Base-by-base conservation (phyloP, 2,797 vertebrate genomes). In the Xenopus petersii region DNA sequence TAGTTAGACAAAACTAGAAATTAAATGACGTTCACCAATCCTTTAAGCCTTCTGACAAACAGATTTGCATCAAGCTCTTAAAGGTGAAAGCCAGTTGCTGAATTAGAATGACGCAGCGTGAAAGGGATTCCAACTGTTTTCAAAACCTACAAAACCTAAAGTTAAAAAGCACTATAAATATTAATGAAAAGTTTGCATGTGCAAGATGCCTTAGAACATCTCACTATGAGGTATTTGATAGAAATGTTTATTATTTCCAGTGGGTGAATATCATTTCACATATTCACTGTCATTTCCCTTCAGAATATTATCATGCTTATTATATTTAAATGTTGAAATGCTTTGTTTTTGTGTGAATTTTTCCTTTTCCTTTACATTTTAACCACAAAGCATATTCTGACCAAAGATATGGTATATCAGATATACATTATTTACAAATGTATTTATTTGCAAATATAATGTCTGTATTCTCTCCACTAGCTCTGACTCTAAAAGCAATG, bases 131-230 rank as follows among this genome's bases (percentile, higher is more conserved):
- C 75, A 36, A 68, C 64, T 67, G 70, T 58, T 77, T 48, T 58
- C 56, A 72, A 64, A 77, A 62, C 64, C 75, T 73, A 58, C 75
- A 77, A 64, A 73, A 77, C 51, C 70, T 55, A 72, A 68, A 73
- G 70, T 77, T 77, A 68, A 77, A 42, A 77, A 77, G 70, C 75
- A 64, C 62, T 63, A 77, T 77, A 68, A 77, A 77, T 77, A 77
- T 77, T 77, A 58, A 77, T 77, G 75, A 63, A 65, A 69, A 16
- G 65, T 70, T 73, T 78, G 54, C 60, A 64, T 69, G 70, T 64
- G 65, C 47, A 73, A 36, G 51, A 59, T 64, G 49, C 59, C 65
- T 78, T 42, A 78, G 71, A 77, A 78, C 51, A 70, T 56, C 59
- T 73, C 75, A 21, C 70, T 65, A 49, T 64, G 59, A 73, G 75